Evolutionary conservation across 1,140 invertebrate species (phyloP).

Genomic region (roundworm (Caenorhabditis elegans)): WBcel235 BX284605.5:10438501-10439000

Average conservation of each 20-base stretch:
- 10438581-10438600: neutral
- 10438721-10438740: conserved; percentile 7
- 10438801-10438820: no score
- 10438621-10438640: neutral
- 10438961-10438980: neutral
- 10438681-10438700: conserved; percentile 17
- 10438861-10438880: conserved; percentile 35
- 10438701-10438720: conserved; percentile 36
- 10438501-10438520: conserved; percentile 21
- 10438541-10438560: neutral
- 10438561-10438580: neutral
- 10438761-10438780: neutral
- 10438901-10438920: conserved; percentile 19
- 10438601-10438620: neutral
- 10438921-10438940: neutral
- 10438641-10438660: conserved; percentile 5
- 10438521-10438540: conserved; percentile 6
- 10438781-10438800: no score
- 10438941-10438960: conserved; percentile 3
- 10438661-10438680: neutral
- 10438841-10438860: neutral
- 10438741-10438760: conserved; percentile 30
- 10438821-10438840: neutral
- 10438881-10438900: neutral
- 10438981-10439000: neutral